These are phyloP conservation scores for Neosalanx taihuensis DNA, from an alignment of 2,797 vertebrate species.

Conservation along the genomic window DNA sequence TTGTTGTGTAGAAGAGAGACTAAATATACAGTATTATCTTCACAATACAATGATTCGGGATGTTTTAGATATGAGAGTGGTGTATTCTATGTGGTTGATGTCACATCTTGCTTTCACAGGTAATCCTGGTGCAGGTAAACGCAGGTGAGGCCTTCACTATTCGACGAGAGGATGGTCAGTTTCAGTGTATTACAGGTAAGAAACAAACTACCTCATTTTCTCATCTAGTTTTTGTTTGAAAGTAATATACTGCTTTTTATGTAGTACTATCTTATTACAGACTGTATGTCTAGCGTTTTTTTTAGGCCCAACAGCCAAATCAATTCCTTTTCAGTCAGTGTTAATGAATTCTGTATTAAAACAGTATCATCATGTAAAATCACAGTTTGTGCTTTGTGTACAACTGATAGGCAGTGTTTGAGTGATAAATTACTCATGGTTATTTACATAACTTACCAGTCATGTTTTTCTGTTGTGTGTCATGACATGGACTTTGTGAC, in stretches of 20 bases:
- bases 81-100: background rate
- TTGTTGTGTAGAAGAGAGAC: too few relatives aligned
- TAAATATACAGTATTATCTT: too few relatives aligned
- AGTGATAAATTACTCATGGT: conserved; percentile 55
- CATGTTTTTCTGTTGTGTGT: conserved; percentile 51
- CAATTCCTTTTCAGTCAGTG: background rate
- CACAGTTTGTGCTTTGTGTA: conserved; percentile 35
- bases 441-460: conserved; percentile 46
- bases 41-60: background rate
- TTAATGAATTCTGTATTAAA: conserved; percentile 3
- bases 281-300: background rate
- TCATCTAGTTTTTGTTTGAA: background rate
- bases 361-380: conserved; percentile 37
- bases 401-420: conserved; percentile 42
- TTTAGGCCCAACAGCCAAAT: background rate
- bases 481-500: conserved; percentile 58
- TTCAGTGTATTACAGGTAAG: conserved; percentile 98
- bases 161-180: conserved; percentile 98
- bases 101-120: conserved; percentile 68
- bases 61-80: background rate
- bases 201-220: background rate
- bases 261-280: too few relatives aligned
- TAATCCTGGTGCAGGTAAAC: conserved; percentile 99
- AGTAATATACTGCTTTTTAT: background rate
- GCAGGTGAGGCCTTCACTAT: conserved; percentile 99